These are phyloP conservation scores for Cartodere bifasciata DNA, from an alignment of 2,888 invertebrate genomes.

Conservation along the genomic window DNA sequence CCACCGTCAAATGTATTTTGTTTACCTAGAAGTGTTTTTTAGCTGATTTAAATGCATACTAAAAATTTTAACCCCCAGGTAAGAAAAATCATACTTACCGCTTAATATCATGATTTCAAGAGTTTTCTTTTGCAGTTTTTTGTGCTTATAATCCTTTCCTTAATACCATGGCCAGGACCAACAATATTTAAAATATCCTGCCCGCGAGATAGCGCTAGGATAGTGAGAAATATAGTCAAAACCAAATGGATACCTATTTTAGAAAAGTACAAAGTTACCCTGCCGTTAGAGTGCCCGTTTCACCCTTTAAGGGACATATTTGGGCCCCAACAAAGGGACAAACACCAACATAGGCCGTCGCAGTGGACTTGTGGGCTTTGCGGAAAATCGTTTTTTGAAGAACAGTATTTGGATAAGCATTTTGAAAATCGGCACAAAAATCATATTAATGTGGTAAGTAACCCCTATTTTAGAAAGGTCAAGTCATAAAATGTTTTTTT, in stretches of 20 bases:
- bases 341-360: constrained; percentile 71
- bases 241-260: constrained; percentile 85
- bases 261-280: constrained; percentile 74
- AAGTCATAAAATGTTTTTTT: constrained; percentile 1
- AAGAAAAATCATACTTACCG: no score
- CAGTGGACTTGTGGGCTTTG: constrained; percentile 88
- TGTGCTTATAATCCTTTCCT: constrained; percentile 65
- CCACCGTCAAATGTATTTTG: no score
- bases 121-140: constrained; percentile 47
- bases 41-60: no score
- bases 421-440: constrained; percentile 81
- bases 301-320: constrained; percentile 80
- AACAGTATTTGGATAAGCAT: constrained; percentile 74
- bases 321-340: constrained; percentile 74
- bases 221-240: constrained; percentile 76
- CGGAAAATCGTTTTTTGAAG: constrained; percentile 84
- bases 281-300: constrained; percentile 82
- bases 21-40: no score
- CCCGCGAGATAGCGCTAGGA: constrained; percentile 77
- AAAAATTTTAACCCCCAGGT: no score
- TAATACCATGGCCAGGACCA: constrained; percentile 82
- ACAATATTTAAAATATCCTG: constrained; percentile 78
- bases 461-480: neutral
- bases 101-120: constrained; percentile 2
- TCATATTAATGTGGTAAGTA: constrained; percentile 63